Evolutionary conservation across 2,113 vertebrate genomes (phyloP), one percentile per base, ranked within the genome.

Genomic region (Ceyx margarethae): DNA sequence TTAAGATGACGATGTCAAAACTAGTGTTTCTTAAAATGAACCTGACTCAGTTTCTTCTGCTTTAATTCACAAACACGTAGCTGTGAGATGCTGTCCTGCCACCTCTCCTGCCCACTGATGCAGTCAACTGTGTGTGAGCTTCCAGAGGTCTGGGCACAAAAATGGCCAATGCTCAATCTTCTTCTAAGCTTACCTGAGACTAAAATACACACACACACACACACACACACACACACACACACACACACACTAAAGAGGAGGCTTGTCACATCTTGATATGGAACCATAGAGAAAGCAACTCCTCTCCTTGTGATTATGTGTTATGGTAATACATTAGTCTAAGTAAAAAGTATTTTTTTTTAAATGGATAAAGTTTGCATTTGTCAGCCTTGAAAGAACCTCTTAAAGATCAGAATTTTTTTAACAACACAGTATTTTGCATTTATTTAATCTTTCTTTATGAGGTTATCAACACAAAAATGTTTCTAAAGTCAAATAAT

Each of bases 11-110:
- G 0, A 1, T 65, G 53, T 77, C 81, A 87, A 67, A 92, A 56
- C 18, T 4, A 42, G 10, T 3, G 8, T 35, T 78, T 81, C 61
- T 61, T 78, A 50, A 92, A 87, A 80, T 74, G 11, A 40, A 11
- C 40, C 67, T 76, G 58, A 21, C 51, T 76, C 23, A 1, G 6
- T 81, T 53, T 80, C 25, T 53, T 45, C 61, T 37, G 75, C 51
- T 43, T 87, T 83, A 83, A 29, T 51, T 53, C 75, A 28, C 57
- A 51, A 62, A 65, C 0, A 0, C 1, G 2, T 22, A 90, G 76
- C 20, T 1, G 0, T 18, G 18, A 3, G 3, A 67, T 13, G 56
- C 50, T 2, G 0, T 54, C 61, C 54, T 40, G 29, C 54, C 31
- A 37, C 16, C 20, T 23, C 33, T 22, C 65, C 56, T 35, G 25